Evolutionary conservation across 2,888 invertebrate species (phyloP).

Genomic region (Meghimatium bilineatum): DNA sequence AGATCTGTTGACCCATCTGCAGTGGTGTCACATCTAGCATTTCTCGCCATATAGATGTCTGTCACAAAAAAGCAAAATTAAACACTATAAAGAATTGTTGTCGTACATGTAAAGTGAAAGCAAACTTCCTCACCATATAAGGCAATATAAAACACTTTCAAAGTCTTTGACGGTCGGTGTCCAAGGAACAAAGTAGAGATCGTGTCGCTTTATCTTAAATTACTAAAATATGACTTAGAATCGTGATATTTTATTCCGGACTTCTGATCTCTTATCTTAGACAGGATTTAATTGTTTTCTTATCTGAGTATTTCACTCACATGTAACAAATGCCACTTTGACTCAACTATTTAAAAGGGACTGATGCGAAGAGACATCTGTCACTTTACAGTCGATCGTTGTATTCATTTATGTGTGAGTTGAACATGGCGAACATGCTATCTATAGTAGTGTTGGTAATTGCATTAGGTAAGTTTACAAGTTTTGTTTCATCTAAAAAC

Average conservation of each 20-base stretch:
- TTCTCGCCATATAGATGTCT: no score
- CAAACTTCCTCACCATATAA: no score
- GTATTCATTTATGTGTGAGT: neutral
- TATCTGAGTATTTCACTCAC: neutral
- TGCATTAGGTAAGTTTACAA: neutral
- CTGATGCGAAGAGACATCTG: slow-evolving; percentile 3
- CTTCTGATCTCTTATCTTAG: neutral
- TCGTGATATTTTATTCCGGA: slow-evolving; percentile 1
- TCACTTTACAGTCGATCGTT: neutral
- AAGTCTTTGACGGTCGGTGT: no score
- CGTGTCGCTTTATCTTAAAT: neutral
- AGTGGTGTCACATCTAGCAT: no score
- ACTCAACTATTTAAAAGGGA: slow-evolving; percentile 7
- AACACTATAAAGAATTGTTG: no score
- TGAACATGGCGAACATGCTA: neutral
- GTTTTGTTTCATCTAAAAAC: neutral
- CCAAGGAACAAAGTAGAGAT: no score
- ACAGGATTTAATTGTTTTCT: neutral
- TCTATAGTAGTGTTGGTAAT: neutral
- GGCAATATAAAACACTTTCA: neutral
- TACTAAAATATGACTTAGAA: neutral
- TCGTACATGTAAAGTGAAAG: neutral
- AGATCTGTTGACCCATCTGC: no score
- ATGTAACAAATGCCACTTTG: neutral
- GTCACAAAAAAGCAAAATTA: no score